phyloP scores from a whole-genome alignment of 1,140 invertebrate genomes.

The Meteorus sp. region DNA sequence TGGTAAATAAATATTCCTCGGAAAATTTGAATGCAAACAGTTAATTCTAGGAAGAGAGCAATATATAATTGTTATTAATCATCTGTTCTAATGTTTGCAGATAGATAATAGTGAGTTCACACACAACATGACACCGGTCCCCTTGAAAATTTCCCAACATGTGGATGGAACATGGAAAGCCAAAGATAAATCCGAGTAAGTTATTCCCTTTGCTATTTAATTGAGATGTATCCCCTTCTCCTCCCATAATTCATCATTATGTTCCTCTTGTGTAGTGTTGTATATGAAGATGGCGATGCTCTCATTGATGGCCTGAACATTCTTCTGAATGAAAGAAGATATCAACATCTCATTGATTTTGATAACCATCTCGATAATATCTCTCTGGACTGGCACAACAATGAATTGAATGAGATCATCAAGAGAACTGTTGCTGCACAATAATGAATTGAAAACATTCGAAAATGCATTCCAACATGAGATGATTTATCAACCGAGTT shows the following conservation, averaged over 20 bases:
- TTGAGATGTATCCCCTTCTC: background rate
- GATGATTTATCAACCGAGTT: too few species aligned
- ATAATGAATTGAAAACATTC: conserved; percentile 30
- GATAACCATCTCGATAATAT: conserved; percentile 90
- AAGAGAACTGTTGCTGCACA: conserved; percentile 45
- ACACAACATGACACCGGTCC: conserved; percentile 65
- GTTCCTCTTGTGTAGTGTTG: conserved; percentile 42
- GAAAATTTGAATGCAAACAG: conserved; percentile 16
- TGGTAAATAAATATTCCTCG: conserved; percentile 64
- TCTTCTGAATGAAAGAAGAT: conserved; percentile 69
- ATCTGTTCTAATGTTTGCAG: conserved; percentile 50
- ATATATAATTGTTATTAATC: conserved; percentile 13
- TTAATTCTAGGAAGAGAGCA: conserved; percentile 1
- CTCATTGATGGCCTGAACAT: conserved; percentile 65
- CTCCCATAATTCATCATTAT: background rate
- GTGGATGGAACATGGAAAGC: conserved; percentile 73
- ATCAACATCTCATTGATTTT: conserved; percentile 80
- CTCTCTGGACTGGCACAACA: conserved; percentile 80
- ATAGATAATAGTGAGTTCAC: conserved; percentile 76
- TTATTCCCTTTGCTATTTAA: conserved; percentile 30
- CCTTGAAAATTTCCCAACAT: conserved; percentile 71
- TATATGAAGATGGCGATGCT: conserved; percentile 57
- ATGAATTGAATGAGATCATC: conserved; percentile 64
- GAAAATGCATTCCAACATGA: too few species aligned
- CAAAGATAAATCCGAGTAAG: conserved; percentile 58